Conservation (phyloP, 1,140 invertebrate genomes). For the Chymomyza costata region DNA sequence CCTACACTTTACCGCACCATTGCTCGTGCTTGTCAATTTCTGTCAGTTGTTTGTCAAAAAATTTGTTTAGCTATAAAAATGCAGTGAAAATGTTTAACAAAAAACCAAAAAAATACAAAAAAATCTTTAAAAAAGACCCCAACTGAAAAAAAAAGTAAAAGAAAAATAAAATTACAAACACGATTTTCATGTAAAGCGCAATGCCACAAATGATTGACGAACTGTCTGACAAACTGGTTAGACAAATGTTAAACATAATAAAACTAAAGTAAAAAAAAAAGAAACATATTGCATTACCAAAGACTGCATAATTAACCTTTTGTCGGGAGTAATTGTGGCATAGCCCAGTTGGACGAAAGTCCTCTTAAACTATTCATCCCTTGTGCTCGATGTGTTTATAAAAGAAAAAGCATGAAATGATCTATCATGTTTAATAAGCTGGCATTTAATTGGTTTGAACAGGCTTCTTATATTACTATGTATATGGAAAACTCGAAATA, state of each 20-base stretch:
- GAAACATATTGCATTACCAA: no score
- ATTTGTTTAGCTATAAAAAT: conserved; percentile 65
- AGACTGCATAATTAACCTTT: conserved; percentile 67
- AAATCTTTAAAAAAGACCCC: no score
- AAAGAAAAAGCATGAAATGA: no score
- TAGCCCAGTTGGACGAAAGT: no score
- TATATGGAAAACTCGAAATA: background rate
- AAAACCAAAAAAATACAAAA: conserved; percentile 19
- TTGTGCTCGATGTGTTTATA: conserved; percentile 13
- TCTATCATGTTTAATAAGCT: conserved; percentile 54
- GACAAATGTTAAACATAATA: background rate
- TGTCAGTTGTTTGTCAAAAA: conserved; percentile 73
- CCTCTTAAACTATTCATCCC: conserved; percentile 7
- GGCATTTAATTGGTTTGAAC: conserved; percentile 27
- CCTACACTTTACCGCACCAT: conserved; percentile 45
- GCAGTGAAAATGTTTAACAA: conserved; percentile 58
- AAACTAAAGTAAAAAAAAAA: background rate
- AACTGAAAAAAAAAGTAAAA: conserved; percentile 14
- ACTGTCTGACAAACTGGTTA: conserved; percentile 27
- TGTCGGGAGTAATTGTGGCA: conserved; percentile 11
- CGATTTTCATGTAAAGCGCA: conserved; percentile 63
- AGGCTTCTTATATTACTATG: conserved; percentile 13
- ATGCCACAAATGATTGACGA: conserved; percentile 52
- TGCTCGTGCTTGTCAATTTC: conserved; percentile 69
- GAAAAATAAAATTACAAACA: conserved; percentile 45